These are phyloP conservation scores for Synanthedon myopaeformis DNA, from an alignment of 2,888 invertebrate genomes.

Conservation along the genomic window DNA sequence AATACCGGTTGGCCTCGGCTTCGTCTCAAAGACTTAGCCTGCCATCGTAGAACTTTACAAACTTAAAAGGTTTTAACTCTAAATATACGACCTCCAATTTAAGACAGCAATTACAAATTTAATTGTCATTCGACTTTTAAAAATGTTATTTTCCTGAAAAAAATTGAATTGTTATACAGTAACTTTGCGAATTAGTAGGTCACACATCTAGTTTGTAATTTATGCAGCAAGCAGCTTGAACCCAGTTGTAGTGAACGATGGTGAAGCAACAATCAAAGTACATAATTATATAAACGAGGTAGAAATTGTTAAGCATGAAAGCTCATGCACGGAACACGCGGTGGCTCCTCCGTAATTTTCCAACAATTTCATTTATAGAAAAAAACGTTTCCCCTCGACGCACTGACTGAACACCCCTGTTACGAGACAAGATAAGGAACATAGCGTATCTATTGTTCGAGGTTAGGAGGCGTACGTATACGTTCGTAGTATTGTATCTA, in stretches of 20 bases:
- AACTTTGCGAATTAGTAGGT: too few species aligned
- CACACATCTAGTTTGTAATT: too few species aligned
- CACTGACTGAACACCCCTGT: conserved; percentile 6
- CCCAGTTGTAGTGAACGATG: neutral
- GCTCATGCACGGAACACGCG: conserved; percentile 11
- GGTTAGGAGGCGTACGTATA: neutral
- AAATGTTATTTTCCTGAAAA: too few species aligned
- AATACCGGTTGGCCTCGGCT: conserved; percentile 31
- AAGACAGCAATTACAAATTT: too few species aligned
- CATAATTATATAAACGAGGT: neutral
- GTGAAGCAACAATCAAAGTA: neutral
- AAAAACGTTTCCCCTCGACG: conserved; percentile 12
- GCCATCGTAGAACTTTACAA: conserved; percentile 8
- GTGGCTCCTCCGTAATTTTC: conserved; percentile 20
- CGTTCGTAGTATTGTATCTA: neutral
- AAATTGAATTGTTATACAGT: too few species aligned
- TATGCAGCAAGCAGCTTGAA: too few species aligned
- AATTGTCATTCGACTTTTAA: too few species aligned
- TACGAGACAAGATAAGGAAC: neutral
- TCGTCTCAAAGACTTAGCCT: conserved; percentile 17
- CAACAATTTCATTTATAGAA: conserved; percentile 14
- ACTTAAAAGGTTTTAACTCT: neutral
- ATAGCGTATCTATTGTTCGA: neutral
- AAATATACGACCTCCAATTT: neutral
- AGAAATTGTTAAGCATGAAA: neutral